These are phyloP conservation scores for Rhizoglyphus robini DNA, from an alignment of 1,140 invertebrate species.

Conservation along the genomic window DNA sequence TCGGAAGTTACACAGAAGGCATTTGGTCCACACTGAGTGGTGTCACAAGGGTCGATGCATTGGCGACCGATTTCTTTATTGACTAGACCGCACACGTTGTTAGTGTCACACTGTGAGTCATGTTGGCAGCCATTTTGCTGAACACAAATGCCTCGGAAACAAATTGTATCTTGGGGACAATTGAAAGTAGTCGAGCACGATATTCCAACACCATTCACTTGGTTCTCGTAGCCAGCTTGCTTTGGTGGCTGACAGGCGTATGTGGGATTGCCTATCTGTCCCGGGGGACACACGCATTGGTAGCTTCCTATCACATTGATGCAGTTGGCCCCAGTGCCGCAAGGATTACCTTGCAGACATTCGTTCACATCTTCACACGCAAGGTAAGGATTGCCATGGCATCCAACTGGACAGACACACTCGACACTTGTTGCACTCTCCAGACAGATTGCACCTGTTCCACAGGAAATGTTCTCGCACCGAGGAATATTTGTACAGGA, in stretches of 20 bases:
- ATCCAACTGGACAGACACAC: slow-evolving; percentile 57
- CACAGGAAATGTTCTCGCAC: slow-evolving; percentile 70
- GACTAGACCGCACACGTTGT: slow-evolving; percentile 39
- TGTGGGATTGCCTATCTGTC: slow-evolving; percentile 57
- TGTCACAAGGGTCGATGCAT: slow-evolving; percentile 24
- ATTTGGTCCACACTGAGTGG: slow-evolving; percentile 58
- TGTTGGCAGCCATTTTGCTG: slow-evolving; percentile 14
- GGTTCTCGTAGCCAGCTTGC: slow-evolving; percentile 3
- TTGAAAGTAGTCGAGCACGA: slow-evolving; percentile 7
- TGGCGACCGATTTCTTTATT: slow-evolving; percentile 22
- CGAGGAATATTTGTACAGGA: slow-evolving; percentile 40
- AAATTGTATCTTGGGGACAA: slow-evolving; percentile 17
- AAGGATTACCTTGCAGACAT: slow-evolving; percentile 35
- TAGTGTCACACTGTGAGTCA: slow-evolving; percentile 1
- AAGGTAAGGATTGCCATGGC: slow-evolving; percentile 35
- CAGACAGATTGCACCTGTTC: slow-evolving; percentile 70
- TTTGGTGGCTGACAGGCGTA: slow-evolving; percentile 13
- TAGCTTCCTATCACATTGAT: slow-evolving; percentile 47
- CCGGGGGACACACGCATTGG: slow-evolving; percentile 56
- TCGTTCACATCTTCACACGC: slow-evolving; percentile 26
- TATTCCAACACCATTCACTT: background rate
- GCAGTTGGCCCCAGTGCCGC: slow-evolving; percentile 62
- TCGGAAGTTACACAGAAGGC: slow-evolving; percentile 65
- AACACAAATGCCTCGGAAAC: slow-evolving; percentile 15
- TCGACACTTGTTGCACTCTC: slow-evolving; percentile 63